Conservation (phyloP, 1,140 invertebrate species). For the Doryteuthis pealeii region DNA sequence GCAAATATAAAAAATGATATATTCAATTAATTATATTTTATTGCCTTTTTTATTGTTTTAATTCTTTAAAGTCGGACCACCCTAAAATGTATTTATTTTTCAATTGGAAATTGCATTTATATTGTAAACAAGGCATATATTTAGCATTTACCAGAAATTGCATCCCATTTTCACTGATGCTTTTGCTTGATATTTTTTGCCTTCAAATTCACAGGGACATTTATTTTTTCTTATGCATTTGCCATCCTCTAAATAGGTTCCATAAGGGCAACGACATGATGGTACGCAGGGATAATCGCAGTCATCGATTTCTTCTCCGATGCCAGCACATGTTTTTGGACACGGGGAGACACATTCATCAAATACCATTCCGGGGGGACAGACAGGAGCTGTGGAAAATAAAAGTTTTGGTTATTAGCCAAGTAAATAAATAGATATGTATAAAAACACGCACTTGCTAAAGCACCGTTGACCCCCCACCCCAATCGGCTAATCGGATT, state of each 20-base stretch:
- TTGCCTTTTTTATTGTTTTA: too few species aligned
- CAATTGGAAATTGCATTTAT: too few species aligned
- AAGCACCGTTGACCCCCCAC: too few species aligned
- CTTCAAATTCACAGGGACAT: constrained; percentile 26
- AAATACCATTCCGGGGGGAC: constrained; percentile 22
- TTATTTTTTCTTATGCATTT: constrained; percentile 23
- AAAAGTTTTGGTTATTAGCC: too few species aligned
- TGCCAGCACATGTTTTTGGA: constrained; percentile 21
- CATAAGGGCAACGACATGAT: constrained; percentile 23
- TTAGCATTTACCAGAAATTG: constrained; percentile 23
- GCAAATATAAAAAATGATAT: too few species aligned
- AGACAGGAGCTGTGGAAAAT: constrained; percentile 18
- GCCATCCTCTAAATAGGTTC: constrained; percentile 23
- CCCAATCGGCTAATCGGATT: too few species aligned
- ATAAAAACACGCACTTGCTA: too few species aligned
- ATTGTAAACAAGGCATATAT: too few species aligned
- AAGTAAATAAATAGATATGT: too few species aligned
- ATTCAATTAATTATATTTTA: too few species aligned
- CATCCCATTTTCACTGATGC: constrained; percentile 23
- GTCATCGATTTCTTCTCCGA: constrained; percentile 10
- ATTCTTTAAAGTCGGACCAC: too few species aligned
- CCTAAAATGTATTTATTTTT: too few species aligned
- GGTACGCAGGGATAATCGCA: constrained; percentile 20
- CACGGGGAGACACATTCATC: constrained; percentile 25
- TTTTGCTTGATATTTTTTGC: constrained; percentile 13